Percentiles rank a stretch among this genome's conserved stretches.
Evolutionary conservation across 2,113 vertebrate genomes (phyloP).

Genomic region (Jaculus jaculus): DNA sequence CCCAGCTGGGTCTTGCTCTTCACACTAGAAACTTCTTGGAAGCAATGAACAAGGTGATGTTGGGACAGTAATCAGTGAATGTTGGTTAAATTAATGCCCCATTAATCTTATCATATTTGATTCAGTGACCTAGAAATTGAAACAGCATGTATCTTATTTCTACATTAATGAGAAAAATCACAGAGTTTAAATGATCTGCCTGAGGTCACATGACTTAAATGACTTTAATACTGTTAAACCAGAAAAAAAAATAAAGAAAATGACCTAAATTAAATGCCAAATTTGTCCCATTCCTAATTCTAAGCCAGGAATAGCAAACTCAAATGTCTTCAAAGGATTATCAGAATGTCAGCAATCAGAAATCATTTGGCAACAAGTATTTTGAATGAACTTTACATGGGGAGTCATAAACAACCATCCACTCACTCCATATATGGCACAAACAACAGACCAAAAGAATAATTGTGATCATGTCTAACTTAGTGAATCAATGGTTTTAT

Average conservation of each 20-base stretch:
- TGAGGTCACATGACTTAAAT: neutral
- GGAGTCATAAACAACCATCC: no score
- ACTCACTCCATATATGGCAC: no score
- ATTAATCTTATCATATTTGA: neutral
- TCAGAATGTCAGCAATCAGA: slow-evolving; percentile 9
- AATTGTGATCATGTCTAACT: no score
- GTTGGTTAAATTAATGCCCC: neutral
- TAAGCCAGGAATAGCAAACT: neutral
- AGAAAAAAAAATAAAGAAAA: slow-evolving; percentile 26
- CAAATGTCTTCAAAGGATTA: neutral
- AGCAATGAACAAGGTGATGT: neutral
- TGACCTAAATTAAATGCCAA: neutral
- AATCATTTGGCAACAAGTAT: neutral
- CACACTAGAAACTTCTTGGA: neutral
- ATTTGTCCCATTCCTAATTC: neutral
- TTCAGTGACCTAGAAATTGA: neutral
- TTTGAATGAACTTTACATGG: no score
- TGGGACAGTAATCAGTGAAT: neutral
- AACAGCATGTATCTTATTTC: neutral
- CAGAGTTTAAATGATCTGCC: neutral
- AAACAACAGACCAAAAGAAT: no score
- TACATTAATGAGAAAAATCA: slow-evolving; percentile 32
- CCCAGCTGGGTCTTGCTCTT: neutral
- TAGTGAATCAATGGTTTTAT: no score
- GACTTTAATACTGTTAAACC: neutral